phyloP scores from a whole-genome alignment of 2,888 invertebrate species.

The Stenotaenia linearis region DNA sequence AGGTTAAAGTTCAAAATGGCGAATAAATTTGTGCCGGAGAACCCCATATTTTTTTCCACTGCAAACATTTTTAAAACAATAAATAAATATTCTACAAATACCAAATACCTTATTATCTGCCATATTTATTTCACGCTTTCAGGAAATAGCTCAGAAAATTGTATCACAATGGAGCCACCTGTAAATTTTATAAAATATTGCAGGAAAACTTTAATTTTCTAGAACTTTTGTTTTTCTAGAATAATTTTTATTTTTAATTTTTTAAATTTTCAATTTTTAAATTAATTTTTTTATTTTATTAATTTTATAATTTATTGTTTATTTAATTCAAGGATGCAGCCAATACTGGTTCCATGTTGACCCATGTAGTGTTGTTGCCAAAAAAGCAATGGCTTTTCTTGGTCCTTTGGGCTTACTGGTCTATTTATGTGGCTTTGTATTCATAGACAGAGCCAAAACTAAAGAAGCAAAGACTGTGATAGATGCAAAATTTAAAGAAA shows the following conservation, averaged over 20 bases:
- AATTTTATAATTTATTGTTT: slow-evolving; percentile 33
- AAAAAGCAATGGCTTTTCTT: slow-evolving; percentile 75
- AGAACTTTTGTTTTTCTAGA: no score
- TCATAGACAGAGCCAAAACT: slow-evolving; percentile 77
- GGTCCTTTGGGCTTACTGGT: slow-evolving; percentile 84
- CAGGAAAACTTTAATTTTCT: no score
- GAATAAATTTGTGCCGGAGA: no score
- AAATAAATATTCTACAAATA: no score
- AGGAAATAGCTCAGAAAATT: no score
- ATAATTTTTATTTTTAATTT: background rate
- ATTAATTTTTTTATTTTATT: background rate
- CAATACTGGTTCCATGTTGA: slow-evolving; percentile 83
- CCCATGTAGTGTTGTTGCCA: slow-evolving; percentile 81
- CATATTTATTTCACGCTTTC: no score
- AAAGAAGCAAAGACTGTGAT: slow-evolving; percentile 65
- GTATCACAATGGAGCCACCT: no score
- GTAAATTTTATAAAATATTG: no score
- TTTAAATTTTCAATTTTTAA: background rate
- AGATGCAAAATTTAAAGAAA: slow-evolving; percentile 43
- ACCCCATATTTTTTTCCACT: no score
- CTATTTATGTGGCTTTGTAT: slow-evolving; percentile 80
- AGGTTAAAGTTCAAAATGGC: no score
- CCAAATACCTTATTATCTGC: no score
- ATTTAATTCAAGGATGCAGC: slow-evolving; percentile 65
- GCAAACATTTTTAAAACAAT: no score